phyloP scores from a whole-genome alignment of 2,888 invertebrate genomes.

The Lasioglossum oenotherae region DNA sequence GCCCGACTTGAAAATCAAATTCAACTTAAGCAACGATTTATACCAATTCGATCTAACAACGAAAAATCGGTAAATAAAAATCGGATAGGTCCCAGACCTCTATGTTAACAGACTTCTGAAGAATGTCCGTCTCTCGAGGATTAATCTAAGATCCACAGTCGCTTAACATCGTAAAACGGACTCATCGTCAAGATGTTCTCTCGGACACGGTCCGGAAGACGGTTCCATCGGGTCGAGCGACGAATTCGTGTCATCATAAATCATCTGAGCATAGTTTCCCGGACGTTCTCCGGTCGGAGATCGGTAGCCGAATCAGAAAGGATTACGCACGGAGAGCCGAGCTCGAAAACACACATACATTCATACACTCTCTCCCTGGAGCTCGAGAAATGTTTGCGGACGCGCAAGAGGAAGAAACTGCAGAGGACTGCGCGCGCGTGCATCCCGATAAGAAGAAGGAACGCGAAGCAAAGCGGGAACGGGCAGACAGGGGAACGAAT shows the following conservation, averaged over 20 bases:
- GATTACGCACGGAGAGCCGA: not conserved
- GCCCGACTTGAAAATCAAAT: too few relatives aligned
- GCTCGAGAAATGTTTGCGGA: constrained; percentile 27
- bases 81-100: not conserved
- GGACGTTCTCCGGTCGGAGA: not conserved
- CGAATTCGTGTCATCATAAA: not conserved
- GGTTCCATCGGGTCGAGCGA: not conserved
- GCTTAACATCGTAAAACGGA: not conserved
- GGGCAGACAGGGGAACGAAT: constrained; percentile 31
- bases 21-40: not conserved
- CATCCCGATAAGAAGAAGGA: constrained; percentile 28
- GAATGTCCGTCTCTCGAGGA: not conserved
- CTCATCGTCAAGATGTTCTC: not conserved
- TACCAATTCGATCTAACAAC: not conserved
- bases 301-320: constrained; percentile 14
- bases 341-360: not conserved
- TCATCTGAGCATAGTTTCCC: not conserved
- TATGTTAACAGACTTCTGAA: not conserved
- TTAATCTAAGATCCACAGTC: not conserved
- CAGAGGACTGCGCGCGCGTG: constrained; percentile 19
- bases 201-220: not conserved
- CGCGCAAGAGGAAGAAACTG: constrained; percentile 13
- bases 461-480: constrained; percentile 1
- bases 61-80: not conserved
- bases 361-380: not conserved